Evolutionary conservation across 2,113 vertebrate species (phyloP), one percentile per base, ranked within the genome.

Genomic region (Sitta europaea): DNA sequence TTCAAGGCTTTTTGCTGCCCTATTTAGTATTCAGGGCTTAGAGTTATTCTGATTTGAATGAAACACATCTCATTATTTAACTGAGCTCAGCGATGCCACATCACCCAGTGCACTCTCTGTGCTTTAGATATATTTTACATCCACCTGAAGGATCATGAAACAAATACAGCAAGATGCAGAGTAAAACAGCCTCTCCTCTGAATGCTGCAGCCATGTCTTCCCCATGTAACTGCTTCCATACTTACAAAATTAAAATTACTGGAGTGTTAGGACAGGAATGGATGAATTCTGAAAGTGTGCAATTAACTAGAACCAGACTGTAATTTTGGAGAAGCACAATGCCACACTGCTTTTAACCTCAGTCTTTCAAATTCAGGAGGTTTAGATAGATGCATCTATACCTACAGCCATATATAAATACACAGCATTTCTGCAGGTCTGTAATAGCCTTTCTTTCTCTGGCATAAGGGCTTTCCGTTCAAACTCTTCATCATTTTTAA

Each of bases 1-100:
- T 88, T 86, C 78, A 96, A 96, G 93, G 93, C 84, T 92, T 95
- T 95, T 88, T 92, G 89, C 74, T 95, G 92, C 86, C 86, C 94
- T 94, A 55, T 77, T 96, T 86, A 95, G 88, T 78, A 97, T 95
- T 92, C 92, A 57, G 51, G 67, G 79, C 36, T 90, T 86, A 67
- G 84, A 86, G 40, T 73, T 80, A 90, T 27, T 88, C 93, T 86
- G 86, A 95, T 94, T 96, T 88, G 90, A 96, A 93, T 86, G 67
- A 86, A 94, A 92, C 45, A 74, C 61, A 74, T 90, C 91, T 87
- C 86, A 82, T 76, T 96, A 94, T 90, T 93, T 88, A 81, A 92
- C 72, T 38, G 86, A 96, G 82, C 88, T 81, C 88, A 90, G 86
- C 89, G 74, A 97, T 81, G 86, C 68, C 75, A 84, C 86, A 95